These are phyloP conservation scores for Hypothenemus hampei DNA, from an alignment of 1,140 invertebrate species.

Conservation along the genomic window DNA sequence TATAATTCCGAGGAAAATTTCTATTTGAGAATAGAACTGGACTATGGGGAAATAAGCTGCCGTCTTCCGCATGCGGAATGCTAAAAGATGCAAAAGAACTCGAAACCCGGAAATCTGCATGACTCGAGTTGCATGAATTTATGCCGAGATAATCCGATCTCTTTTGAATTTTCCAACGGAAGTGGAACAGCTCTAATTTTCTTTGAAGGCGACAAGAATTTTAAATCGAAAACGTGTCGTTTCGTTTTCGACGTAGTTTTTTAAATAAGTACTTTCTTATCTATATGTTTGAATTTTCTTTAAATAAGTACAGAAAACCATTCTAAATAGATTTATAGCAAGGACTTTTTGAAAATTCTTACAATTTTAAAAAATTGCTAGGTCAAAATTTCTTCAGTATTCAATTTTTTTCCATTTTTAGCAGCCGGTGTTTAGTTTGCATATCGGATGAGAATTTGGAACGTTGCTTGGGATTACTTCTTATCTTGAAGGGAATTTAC, in stretches of 20 bases:
- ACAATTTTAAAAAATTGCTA: too few relatives aligned
- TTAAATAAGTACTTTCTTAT: too few relatives aligned
- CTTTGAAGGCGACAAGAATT: conserved; percentile 5
- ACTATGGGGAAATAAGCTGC: conserved; percentile 40
- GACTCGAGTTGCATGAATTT: conserved; percentile 43
- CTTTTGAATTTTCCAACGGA: conserved; percentile 17
- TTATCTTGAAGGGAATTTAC: conserved; percentile 26
- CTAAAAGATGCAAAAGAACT: conserved; percentile 43
- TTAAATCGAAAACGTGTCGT: neutral
- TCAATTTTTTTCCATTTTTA: conserved; percentile 31
- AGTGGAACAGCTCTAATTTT: conserved; percentile 8
- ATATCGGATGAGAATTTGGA: conserved; percentile 26
- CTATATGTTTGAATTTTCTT: too few relatives aligned
- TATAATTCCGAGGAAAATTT: conserved; percentile 35
- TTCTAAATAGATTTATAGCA: too few relatives aligned
- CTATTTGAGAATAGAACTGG: conserved; percentile 38
- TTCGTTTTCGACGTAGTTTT: neutral
- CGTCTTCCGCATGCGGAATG: conserved; percentile 36
- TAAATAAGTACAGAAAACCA: too few relatives aligned
- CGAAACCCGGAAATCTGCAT: conserved; percentile 39
- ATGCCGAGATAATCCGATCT: conserved; percentile 20
- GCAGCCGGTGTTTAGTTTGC: conserved; percentile 30
- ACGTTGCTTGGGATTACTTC: conserved; percentile 19
- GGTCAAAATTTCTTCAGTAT: conserved; percentile 19
- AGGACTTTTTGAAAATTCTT: too few relatives aligned